Evolutionary conservation across 2,113 vertebrate species (phyloP).

Genomic region (Psilopsiagon aymara): DNA sequence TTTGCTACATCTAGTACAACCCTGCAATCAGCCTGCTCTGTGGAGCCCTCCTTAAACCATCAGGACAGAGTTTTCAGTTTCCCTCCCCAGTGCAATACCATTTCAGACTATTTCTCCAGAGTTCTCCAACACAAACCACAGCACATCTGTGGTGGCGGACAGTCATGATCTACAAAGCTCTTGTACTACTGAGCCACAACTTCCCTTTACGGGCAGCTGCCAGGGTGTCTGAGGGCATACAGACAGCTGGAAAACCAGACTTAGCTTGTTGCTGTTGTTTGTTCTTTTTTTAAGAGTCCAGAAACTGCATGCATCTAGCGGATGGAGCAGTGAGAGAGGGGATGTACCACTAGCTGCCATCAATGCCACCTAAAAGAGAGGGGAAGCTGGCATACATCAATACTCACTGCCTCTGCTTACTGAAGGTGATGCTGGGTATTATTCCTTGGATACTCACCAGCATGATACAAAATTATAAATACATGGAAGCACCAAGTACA

Average conservation of each 20-base stretch:
- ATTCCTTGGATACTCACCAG: neutral
- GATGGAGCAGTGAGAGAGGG: neutral
- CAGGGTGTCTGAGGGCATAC: neutral
- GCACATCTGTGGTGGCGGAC: neutral
- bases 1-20: neutral
- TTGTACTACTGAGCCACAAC: neutral
- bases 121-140: neutral
- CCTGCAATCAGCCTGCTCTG: neutral
- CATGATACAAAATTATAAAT: neutral
- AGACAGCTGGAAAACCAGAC: neutral
- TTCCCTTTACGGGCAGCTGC: neutral
- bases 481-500: neutral
- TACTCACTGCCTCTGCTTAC: neutral
- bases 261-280: neutral
- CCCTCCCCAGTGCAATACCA: neutral
- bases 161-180: accelerated
- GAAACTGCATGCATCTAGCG: neutral
- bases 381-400: neutral
- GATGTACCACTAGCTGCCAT: accelerated
- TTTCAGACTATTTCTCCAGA: neutral
- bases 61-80: neutral
- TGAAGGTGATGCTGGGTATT: neutral
- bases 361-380: accelerated
- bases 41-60: neutral
- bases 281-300: neutral